Conservation (phyloP, 23 tunicate genomes). For the Ascidia mentula region DNA sequence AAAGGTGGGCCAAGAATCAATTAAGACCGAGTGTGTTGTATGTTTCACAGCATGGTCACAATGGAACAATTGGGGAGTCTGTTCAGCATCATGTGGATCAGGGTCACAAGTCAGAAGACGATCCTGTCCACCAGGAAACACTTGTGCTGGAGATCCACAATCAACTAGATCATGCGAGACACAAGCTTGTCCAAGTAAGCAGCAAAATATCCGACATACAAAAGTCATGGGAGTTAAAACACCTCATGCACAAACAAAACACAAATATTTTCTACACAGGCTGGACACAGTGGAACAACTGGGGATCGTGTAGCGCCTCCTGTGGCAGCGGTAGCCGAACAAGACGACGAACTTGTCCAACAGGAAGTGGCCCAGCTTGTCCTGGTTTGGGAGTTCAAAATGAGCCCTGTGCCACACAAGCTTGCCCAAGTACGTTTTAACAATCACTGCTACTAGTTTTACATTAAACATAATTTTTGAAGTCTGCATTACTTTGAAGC, state of each 20-base stretch:
- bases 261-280: too few species aligned
- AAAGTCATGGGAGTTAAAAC: too few species aligned
- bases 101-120: background rate
- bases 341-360: conserved; percentile 2
- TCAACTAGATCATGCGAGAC: background rate
- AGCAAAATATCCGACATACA: too few species aligned
- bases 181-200: background rate
- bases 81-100: conserved; percentile 4
- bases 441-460: too few species aligned
- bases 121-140: conserved; percentile 3
- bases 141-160: background rate
- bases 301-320: conserved; percentile 8
- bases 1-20: too few species aligned
- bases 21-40: too few species aligned
- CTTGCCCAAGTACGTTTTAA: conserved; percentile 1
- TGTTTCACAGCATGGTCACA: background rate
- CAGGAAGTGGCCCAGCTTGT: conserved; percentile 11
- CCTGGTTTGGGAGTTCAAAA: background rate
- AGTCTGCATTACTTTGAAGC: too few species aligned
- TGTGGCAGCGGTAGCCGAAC: background rate
- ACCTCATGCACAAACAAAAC: too few species aligned
- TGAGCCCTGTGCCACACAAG: background rate
- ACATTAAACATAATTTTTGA: too few species aligned
- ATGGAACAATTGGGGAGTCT: conserved; percentile 6
- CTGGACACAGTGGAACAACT: background rate